A percentile compares a stretch with the other conserved stretches of the same genome.
phyloP scores from a whole-genome alignment of 53 echinoderm and acorn worm species.

The Echinarachnius parma region DNA sequence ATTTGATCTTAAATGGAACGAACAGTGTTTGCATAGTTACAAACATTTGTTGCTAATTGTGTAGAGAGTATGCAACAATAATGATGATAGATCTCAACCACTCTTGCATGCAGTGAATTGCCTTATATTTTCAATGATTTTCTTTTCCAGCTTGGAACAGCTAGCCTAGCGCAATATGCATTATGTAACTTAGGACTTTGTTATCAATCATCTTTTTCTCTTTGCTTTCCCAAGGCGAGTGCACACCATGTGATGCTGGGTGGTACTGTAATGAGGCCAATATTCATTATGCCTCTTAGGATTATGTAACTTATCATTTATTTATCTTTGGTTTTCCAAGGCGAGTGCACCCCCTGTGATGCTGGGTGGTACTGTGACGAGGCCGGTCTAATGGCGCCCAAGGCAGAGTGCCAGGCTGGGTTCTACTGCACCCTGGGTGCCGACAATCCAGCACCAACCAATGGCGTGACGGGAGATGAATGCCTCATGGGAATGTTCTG shows the following conservation, averaged over 20 bases:
- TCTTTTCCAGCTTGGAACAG: no score
- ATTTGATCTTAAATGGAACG: no score
- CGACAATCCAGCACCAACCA: slow-evolving; percentile 68
- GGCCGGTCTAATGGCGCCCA: slow-evolving; percentile 72
- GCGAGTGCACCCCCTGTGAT: slow-evolving; percentile 77
- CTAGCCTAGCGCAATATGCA: no score
- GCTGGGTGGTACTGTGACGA: slow-evolving; percentile 93
- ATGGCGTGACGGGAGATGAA: slow-evolving; percentile 76
- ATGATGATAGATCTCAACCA: no score
- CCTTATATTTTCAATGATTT: no score
- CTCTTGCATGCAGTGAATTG: no score
- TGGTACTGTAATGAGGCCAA: slow-evolving; percentile 85
- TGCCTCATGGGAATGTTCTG: slow-evolving; percentile 81
- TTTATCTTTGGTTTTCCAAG: slow-evolving; percentile 33
- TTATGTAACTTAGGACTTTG: no score
- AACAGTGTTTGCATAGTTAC: no score
- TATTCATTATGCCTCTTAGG: no score
- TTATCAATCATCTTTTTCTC: slow-evolving; percentile 4
- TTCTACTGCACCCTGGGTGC: slow-evolving; percentile 86
- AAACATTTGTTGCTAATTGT: no score
- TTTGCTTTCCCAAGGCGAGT: slow-evolving; percentile 54
- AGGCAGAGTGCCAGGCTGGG: slow-evolving; percentile 82
- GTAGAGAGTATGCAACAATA: no score
- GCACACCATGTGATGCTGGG: slow-evolving; percentile 81
- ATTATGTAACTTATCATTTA: background rate